phyloP scores from a whole-genome alignment of 2,797 vertebrate genomes.

The Parauchenoglanis ngamensis region DNA sequence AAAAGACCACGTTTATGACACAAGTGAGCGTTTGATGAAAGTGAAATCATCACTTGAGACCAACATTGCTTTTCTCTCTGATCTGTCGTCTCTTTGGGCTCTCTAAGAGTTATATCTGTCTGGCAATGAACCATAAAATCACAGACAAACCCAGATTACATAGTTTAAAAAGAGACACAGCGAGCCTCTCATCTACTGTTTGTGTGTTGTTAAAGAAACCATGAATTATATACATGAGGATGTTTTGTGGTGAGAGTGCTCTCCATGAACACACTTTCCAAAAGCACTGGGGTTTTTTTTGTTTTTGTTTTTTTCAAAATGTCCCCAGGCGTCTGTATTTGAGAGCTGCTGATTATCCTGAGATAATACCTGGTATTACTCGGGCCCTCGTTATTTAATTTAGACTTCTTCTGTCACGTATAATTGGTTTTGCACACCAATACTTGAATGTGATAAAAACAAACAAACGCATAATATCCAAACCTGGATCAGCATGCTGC shows the following conservation, averaged over 20 bases:
- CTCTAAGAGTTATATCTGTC: slow-evolving; percentile 31
- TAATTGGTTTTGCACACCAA: neutral
- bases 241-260: slow-evolving; percentile 34
- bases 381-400: neutral
- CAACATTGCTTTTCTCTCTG: slow-evolving; percentile 31
- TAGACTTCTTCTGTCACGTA: neutral
- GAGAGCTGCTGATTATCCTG: neutral
- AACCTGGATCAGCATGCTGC: neutral
- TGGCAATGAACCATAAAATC: slow-evolving; percentile 34
- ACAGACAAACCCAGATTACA: slow-evolving; percentile 32
- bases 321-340: neutral
- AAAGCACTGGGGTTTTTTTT: slow-evolving; percentile 17
- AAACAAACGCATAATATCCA: neutral
- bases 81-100: slow-evolving; percentile 23
- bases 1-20: neutral
- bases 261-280: slow-evolving; percentile 28
- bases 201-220: slow-evolving; percentile 27
- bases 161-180: slow-evolving; percentile 38
- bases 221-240: slow-evolving; percentile 36
- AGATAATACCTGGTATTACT: neutral
- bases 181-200: slow-evolving; percentile 27
- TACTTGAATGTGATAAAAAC: neutral
- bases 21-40: slow-evolving; percentile 25
- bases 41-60: slow-evolving; percentile 13
- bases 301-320: neutral